A percentile compares a stretch with the other conserved stretches of the same genome.
Evolutionary conservation across 2,797 vertebrate genomes (phyloP).

Genomic region (Octomys mimax): DNA sequence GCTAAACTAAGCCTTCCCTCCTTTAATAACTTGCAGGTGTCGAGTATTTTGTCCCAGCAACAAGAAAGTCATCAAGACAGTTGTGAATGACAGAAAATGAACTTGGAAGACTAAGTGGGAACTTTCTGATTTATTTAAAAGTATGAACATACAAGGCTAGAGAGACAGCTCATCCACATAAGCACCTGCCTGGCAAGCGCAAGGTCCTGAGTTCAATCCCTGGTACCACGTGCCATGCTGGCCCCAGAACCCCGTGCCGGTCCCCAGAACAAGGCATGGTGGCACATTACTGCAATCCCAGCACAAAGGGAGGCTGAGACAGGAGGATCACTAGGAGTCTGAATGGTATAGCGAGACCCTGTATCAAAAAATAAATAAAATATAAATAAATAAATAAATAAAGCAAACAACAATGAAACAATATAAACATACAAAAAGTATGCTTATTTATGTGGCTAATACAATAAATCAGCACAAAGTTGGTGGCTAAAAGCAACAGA

Average conservation of each 20-base stretch:
- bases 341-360: too few relatives aligned
- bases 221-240: too few relatives aligned
- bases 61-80: background rate
- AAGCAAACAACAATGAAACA: background rate
- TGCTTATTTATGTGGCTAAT: background rate
- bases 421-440: background rate
- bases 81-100: constrained; percentile 4
- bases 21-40: background rate
- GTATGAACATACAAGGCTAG: background rate
- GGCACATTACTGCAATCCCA: too few relatives aligned
- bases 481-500: background rate
- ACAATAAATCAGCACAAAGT: background rate
- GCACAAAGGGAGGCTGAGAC: too few relatives aligned
- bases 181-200: too few relatives aligned
- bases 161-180: too few relatives aligned
- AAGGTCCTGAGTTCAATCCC: too few relatives aligned
- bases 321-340: too few relatives aligned
- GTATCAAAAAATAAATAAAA: too few relatives aligned
- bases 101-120: background rate
- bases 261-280: too few relatives aligned
- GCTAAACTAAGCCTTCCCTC: background rate
- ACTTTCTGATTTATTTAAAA: background rate
- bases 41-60: background rate
- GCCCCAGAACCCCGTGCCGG: too few relatives aligned
- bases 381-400: too few relatives aligned